phyloP scores from a whole-genome alignment of 2,888 invertebrate genomes.

The Athripsodes cinereus region DNA sequence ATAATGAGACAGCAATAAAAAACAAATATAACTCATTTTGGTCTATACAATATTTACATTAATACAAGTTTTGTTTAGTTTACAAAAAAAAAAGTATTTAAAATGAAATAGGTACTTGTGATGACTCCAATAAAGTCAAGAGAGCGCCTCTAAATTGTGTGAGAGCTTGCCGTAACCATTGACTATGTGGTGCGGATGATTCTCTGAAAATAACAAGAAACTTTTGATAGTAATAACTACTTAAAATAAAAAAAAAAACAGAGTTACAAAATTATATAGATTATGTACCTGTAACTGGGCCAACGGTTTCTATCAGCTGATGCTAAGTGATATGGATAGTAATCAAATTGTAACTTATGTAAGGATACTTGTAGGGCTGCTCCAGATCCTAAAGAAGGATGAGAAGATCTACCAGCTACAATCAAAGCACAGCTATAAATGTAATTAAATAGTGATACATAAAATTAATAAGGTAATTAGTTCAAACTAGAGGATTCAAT shows the following conservation, averaged over 20 bases:
- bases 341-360: conserved; percentile 82
- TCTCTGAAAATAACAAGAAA: conserved; percentile 53
- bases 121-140: conserved; percentile 67
- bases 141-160: conserved; percentile 71
- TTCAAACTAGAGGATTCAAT: too few species aligned
- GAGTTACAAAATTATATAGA: too few species aligned
- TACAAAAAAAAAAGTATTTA: background rate
- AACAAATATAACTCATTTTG: background rate
- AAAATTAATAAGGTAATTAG: too few species aligned
- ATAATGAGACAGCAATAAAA: too few species aligned
- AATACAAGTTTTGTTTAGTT: background rate
- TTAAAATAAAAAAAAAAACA: too few species aligned
- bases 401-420: conserved; percentile 74
- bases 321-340: conserved; percentile 94
- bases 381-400: conserved; percentile 79
- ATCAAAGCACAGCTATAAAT: too few species aligned
- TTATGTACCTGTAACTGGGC: conserved; percentile 63
- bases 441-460: too few species aligned
- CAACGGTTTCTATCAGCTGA: conserved; percentile 84
- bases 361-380: conserved; percentile 91
- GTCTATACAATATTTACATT: background rate
- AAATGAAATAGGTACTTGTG: too few species aligned
- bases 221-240: too few species aligned
- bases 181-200: conserved; percentile 69
- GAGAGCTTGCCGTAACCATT: conserved; percentile 84